A percentile compares a stretch with the other conserved stretches of the same genome.
Evolutionary conservation across 2,888 invertebrate genomes (phyloP).

Genomic region (Lasius platythorax): DNA sequence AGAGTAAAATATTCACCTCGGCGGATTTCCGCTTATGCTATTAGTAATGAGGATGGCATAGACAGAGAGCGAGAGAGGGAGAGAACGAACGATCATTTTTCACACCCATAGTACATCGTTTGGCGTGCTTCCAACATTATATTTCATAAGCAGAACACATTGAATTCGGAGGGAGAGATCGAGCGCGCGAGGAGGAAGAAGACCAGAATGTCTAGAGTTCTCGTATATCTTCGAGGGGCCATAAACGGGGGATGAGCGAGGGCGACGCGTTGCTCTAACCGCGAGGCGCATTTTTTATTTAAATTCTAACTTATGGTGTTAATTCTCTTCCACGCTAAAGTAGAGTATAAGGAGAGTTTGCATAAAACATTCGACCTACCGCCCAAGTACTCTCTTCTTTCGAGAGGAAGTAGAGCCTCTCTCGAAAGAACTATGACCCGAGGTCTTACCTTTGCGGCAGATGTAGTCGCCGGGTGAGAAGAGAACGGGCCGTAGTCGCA

Average conservation of each 20-base stretch:
- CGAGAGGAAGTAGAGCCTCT: constrained; percentile 14
- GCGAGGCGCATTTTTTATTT: constrained; percentile 15
- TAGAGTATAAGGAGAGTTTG: neutral
- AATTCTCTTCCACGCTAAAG: constrained; percentile 18
- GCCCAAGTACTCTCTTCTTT: neutral
- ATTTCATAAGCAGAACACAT: constrained; percentile 57
- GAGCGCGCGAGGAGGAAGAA: constrained; percentile 21
- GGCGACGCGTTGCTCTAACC: neutral
- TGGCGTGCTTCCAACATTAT: constrained; percentile 73
- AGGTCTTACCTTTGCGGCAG: constrained; percentile 96
- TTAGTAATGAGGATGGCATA: constrained; percentile 59
- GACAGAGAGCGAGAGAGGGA: neutral
- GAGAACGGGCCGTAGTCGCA: constrained; percentile 96
- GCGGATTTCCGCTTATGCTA: constrained; percentile 52
- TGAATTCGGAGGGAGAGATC: constrained; percentile 30
- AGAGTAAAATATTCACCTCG: constrained; percentile 62
- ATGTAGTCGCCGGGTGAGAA: constrained; percentile 99
- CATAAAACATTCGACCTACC: constrained; percentile 1
- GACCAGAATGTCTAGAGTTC: neutral
- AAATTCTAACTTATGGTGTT: constrained; percentile 21
- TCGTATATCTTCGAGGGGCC: neutral
- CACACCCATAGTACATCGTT: constrained; percentile 64
- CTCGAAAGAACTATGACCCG: neutral
- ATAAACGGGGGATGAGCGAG: neutral
- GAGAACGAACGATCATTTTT: constrained; percentile 70